Evolutionary conservation across 2,797 vertebrate species (phyloP), one percentile per base, ranked within the genome.

Genomic region (Oreonectes daqikongensis): DNA sequence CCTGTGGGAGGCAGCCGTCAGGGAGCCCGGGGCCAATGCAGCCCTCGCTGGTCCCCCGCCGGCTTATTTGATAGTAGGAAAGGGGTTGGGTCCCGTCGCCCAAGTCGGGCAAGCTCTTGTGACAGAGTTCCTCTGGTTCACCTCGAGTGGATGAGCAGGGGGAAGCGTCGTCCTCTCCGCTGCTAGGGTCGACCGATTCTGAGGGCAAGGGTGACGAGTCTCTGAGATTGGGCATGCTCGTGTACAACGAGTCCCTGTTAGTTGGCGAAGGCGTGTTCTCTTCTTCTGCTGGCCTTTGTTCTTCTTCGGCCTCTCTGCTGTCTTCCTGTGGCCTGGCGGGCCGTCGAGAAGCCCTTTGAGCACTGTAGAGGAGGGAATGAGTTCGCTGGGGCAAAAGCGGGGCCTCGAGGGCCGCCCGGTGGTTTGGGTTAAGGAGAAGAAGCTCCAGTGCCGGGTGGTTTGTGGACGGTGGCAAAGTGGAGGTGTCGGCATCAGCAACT

Each of bases 221-320:
- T 95, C 95, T 97, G 79, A 99, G 92, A 84, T 99, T 97, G 88
- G 98, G 98, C 96, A 99, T 97, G 94, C 98, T 99, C 63, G 97
- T 97, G 86, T 98, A 98, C 44, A 99, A 95, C 61, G 97, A 99
- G 96, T 99, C 97, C 92, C 98, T 98, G 85, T 99, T 99, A 88
- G 85, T 86, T 67, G 95, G 94, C 75, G 96, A 97, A 69, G 93
- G 92, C 12, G 93, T 92, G 84, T 90, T 86, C 20, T 32, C 90
- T 82, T 96, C 94, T 69, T 95, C 95, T 28, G 87, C 92, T 82
- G 93, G 90, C 0, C 90, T 90, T 2, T 94, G 82, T 92, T 94
- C 94, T 87, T 92, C 15, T 26, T 92, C 94, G 86, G 94, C 94
- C 0, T 85, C 89, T 90, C 92, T 84, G 81, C 90, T 85, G 90